Percentiles rank a stretch among this genome's conserved stretches.
These are phyloP conservation scores for Lophius piscatorius DNA, from an alignment of 2,113 vertebrate species.

Conservation along the genomic window DNA sequence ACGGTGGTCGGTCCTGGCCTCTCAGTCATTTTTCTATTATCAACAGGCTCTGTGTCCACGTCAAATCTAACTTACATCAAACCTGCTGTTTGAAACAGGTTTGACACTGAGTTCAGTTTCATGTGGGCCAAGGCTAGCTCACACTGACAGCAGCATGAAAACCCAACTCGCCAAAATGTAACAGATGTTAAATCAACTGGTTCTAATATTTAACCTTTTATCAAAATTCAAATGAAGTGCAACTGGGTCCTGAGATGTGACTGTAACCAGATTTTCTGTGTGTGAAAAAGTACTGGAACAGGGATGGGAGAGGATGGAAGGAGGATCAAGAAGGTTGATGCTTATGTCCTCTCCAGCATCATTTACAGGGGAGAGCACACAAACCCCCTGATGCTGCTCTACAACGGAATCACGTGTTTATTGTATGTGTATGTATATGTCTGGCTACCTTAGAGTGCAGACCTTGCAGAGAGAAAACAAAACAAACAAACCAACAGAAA, in stretches of 20 bases:
- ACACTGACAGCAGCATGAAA: conserved; percentile 3
- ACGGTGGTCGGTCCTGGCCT: too few relatives aligned
- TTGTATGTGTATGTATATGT: too few relatives aligned
- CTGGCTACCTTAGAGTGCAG: conserved; percentile 44
- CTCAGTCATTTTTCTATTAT: neutral
- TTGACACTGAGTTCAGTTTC: neutral
- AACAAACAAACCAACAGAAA: conserved; percentile 37
- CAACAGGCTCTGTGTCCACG: too few relatives aligned
- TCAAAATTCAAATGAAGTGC: conserved; percentile 43
- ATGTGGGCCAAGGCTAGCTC: conserved; percentile 5
- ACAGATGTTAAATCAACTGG: conserved; percentile 44
- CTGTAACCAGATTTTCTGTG: conserved; percentile 40
- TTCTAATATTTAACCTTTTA: conserved; percentile 37
- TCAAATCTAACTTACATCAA: too few relatives aligned
- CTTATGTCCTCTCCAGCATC: conserved; percentile 28
- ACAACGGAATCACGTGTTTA: conserved; percentile 49
- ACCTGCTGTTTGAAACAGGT: neutral
- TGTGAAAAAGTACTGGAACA: conserved; percentile 36
- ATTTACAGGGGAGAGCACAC: conserved; percentile 42
- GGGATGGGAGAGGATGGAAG: neutral
- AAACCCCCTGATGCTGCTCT: conserved; percentile 49
- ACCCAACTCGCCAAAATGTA: conserved; percentile 20
- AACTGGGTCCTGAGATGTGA: conserved; percentile 47
- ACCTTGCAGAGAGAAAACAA: conserved; percentile 36
- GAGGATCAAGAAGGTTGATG: too few relatives aligned